Conservation (phyloP, 2,797 vertebrate genomes). For the Sebastes kiyomatsui region DNA sequence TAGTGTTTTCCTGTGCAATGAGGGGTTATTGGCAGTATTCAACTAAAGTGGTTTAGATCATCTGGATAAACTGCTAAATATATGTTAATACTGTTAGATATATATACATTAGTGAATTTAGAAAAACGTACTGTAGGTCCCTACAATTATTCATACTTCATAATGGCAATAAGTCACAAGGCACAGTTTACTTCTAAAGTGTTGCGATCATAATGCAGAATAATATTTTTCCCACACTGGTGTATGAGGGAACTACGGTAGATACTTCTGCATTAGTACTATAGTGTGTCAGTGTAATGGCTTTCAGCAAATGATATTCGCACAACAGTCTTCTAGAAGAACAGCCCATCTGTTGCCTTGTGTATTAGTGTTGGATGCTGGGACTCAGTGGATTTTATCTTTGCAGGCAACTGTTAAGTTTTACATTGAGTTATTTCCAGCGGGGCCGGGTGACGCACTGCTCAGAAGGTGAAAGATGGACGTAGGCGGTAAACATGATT, state of each 20-base stretch:
- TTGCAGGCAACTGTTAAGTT: neutral
- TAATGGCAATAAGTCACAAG: neutral
- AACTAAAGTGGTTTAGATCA: neutral
- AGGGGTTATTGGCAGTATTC: neutral
- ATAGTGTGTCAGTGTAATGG: neutral
- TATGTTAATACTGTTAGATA: too few relatives aligned
- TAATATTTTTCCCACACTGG: too few relatives aligned
- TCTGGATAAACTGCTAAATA: neutral
- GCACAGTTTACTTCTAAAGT: neutral
- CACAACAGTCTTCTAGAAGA: neutral
- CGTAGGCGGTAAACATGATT: slow-evolving; percentile 36
- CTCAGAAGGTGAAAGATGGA: slow-evolving; percentile 6
- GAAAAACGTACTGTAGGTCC: neutral
- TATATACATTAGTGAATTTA: neutral
- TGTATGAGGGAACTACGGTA: neutral
- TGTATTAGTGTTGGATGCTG: neutral
- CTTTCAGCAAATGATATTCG: neutral
- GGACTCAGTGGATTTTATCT: neutral
- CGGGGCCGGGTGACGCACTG: neutral
- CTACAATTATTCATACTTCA: neutral
- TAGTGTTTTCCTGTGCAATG: neutral
- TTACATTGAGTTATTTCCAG: neutral
- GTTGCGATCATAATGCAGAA: neutral
- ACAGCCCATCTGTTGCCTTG: neutral
- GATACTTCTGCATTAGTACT: neutral